Evolutionary conservation across 2,113 vertebrate species (phyloP).

Genomic region (Zootoca vivipara): DNA sequence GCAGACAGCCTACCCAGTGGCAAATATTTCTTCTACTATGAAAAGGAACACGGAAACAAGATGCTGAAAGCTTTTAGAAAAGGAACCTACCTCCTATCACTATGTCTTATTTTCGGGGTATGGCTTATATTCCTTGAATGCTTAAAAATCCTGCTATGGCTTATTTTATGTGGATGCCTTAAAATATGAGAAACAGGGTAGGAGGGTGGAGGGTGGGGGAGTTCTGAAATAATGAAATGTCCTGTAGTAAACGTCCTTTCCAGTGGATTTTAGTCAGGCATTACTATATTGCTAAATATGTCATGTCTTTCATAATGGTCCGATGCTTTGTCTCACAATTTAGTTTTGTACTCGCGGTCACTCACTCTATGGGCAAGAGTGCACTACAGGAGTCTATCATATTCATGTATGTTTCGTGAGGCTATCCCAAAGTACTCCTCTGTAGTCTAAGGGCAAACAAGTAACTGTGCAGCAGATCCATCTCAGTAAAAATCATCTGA

Average conservation of each 20-base stretch:
- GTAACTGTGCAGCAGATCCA: background rate
- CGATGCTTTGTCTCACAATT: background rate
- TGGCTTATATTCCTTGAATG: too few species aligned
- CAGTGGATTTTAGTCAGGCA: background rate
- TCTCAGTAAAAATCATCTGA: background rate
- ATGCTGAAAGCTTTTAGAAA: background rate
- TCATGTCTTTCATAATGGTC: background rate
- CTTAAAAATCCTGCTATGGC: too few species aligned
- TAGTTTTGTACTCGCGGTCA: background rate
- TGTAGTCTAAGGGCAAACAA: background rate
- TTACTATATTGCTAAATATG: background rate
- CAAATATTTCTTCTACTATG: background rate
- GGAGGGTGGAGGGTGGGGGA: background rate
- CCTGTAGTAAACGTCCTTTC: background rate
- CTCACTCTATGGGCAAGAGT: background rate
- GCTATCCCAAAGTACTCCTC: background rate
- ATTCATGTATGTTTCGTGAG: background rate
- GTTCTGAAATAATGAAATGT: background rate
- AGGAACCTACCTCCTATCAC: too few species aligned
- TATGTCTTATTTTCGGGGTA: too few species aligned
- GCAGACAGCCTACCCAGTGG: slow-evolving; percentile 17
- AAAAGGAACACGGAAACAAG: background rate
- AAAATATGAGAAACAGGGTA: too few species aligned
- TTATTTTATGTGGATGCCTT: too few species aligned
- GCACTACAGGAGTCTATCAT: too few species aligned